Evolutionary conservation across 2,113 vertebrate genomes (phyloP).

Genomic region (Pygoscelis adeliae): DNA sequence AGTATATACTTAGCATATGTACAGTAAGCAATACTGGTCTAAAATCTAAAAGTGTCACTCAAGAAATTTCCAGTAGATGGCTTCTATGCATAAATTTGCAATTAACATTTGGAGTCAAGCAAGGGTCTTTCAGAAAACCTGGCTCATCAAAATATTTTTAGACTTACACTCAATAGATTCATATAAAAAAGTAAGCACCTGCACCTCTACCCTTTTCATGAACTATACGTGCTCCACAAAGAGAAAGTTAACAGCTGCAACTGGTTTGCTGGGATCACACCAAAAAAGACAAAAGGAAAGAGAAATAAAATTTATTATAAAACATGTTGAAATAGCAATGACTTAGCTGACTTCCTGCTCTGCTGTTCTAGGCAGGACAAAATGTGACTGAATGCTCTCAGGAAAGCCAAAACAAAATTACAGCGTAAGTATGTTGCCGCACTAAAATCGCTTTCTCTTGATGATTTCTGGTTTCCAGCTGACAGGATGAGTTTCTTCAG

Average conservation of each 20-base stretch:
- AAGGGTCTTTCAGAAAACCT: background rate
- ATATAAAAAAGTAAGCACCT: conserved; percentile 5
- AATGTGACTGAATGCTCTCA: conserved; percentile 22
- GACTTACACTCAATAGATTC: background rate
- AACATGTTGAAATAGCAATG: conserved; percentile 69
- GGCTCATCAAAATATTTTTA: background rate
- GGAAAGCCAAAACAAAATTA: conserved; percentile 38
- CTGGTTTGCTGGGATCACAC: conserved; percentile 46
- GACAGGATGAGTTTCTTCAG: conserved; percentile 95
- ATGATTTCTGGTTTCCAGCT: conserved; percentile 99
- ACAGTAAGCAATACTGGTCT: background rate
- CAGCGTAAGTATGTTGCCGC: background rate
- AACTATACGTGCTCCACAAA: background rate
- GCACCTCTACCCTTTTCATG: background rate
- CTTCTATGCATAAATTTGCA: background rate
- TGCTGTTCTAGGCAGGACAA: conserved; percentile 53
- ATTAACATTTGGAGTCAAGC: background rate
- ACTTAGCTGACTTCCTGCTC: conserved; percentile 65
- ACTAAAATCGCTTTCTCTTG: conserved; percentile 95
- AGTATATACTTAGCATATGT: background rate
- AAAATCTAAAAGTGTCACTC: background rate
- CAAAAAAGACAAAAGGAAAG: conserved; percentile 49
- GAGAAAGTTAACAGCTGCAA: conserved; percentile 30
- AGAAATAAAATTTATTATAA: conserved; percentile 71
- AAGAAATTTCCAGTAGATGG: background rate